These are phyloP conservation scores for Dolichallabes microphthalmus DNA, from an alignment of 2,113 vertebrate genomes.

Conservation along the genomic window DNA sequence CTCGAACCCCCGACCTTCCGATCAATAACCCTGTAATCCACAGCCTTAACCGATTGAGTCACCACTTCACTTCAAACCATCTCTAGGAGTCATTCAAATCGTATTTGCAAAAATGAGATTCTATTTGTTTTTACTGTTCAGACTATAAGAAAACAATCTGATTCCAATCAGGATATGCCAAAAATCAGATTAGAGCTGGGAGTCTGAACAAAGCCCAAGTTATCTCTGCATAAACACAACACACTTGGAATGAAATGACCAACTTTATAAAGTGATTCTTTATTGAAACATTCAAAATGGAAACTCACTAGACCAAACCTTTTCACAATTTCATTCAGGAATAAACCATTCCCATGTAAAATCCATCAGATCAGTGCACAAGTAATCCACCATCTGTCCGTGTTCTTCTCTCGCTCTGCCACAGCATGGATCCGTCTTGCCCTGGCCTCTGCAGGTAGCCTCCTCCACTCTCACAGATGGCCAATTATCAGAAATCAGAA, in stretches of 20 bases:
- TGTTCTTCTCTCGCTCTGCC: not conserved
- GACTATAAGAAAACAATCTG: too few relatives aligned
- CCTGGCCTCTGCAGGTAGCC: slow-evolving; percentile 18
- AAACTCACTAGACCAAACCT: not conserved
- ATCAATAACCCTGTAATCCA: too few relatives aligned
- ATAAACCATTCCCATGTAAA: not conserved
- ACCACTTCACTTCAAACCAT: too few relatives aligned
- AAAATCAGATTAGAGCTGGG: too few relatives aligned
- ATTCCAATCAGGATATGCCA: too few relatives aligned
- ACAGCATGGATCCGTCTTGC: not conserved
- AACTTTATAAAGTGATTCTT: not conserved
- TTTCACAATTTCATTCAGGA: not conserved
- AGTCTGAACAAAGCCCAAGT: not conserved
- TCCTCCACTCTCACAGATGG: slow-evolving; percentile 35
- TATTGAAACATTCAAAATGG: not conserved
- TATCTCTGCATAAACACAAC: not conserved
- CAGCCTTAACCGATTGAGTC: too few relatives aligned
- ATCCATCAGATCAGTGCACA: not conserved
- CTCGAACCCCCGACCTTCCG: too few relatives aligned
- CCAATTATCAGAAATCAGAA: slow-evolving; percentile 46
- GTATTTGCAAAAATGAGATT: too few relatives aligned
- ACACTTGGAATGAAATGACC: not conserved
- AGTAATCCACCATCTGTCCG: not conserved
- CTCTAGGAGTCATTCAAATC: too few relatives aligned
- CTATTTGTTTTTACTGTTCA: too few relatives aligned